Base-by-base conservation (phyloP, 2,797 vertebrate genomes). In the Bradypodion pumilum region DNA sequence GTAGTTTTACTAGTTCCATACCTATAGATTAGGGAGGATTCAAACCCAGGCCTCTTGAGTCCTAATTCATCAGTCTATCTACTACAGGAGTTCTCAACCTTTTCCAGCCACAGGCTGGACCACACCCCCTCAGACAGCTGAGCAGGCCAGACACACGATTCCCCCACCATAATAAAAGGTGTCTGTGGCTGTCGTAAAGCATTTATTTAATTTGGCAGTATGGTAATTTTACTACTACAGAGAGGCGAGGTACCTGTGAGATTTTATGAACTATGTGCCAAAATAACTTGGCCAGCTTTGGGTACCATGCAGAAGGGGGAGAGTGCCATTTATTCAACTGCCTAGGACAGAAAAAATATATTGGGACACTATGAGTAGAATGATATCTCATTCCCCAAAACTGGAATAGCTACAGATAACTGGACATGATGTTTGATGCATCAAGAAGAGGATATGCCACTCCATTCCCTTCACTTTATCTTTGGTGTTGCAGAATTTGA, bases 321-420 rank as follows among this genome's bases (percentile, higher is more conserved):
- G 37, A 25, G 63, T 12, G 68, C 66, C 35, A 69, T 40, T 70
- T 70, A 16, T 68, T 70, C 23, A 23, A 42, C 69, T 70, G 37
- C 19, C 37, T 70, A 37, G 25, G 40, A 42, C 8, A 70, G 37
- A 15, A 70, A 10, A 70, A 70, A 19, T 42, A 10, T 42, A 9
- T 42, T 42, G 37, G 21, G 69, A 23, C 69, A 70, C 23, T 23
- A 37, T 27, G n/a, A 16, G 37, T 70, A 56, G 46, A 74, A 81
- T 32, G 44, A 56, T 13, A 68, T 56, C 37, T 35, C n/a, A 60
- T 32, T 56, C 46, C 46, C 74, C 15, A 13, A 49, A 35, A 19
- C 5, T 44, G 49, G 65, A 85, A 40, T 16, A 68, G 63, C 68
- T 66, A 69, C 78, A 80, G 78, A 80, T 75, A 49, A 63, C 27